phyloP scores from a whole-genome alignment of 2,797 vertebrate genomes.

The Discoglossus pictus region DNA sequence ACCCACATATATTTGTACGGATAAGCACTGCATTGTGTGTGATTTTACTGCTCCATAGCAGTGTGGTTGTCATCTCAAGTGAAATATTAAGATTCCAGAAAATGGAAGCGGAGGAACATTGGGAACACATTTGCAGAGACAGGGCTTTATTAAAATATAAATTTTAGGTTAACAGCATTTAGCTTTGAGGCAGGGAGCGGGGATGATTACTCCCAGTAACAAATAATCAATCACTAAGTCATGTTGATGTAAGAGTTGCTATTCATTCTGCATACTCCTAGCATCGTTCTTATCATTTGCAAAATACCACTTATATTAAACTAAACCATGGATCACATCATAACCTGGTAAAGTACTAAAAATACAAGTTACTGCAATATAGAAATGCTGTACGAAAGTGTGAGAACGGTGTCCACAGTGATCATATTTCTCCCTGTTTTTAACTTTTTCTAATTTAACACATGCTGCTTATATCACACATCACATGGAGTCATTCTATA shows the following conservation, averaged over 20 bases:
- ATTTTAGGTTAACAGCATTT: slow-evolving; percentile 24
- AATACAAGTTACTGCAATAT: no score
- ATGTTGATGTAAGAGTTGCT: not conserved
- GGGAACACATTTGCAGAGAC: slow-evolving; percentile 19
- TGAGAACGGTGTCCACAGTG: no score
- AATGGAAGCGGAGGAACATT: not conserved
- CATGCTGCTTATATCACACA: no score
- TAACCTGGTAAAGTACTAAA: no score
- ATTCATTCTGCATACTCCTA: slow-evolving; percentile 11
- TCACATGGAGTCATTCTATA: no score
- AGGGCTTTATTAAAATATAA: slow-evolving; percentile 12
- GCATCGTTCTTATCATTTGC: slow-evolving; percentile 8
- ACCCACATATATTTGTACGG: no score
- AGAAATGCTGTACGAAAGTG: no score
- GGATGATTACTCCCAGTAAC: slow-evolving; percentile 7
- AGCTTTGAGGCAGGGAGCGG: not conserved
- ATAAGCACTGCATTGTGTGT: no score
- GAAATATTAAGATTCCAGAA: slow-evolving; percentile 9
- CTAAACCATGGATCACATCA: no score
- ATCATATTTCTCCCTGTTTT: no score
- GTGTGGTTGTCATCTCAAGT: slow-evolving; percentile 1
- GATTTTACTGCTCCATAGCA: not conserved
- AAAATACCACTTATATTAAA: not conserved
- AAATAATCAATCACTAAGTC: slow-evolving; percentile 18
- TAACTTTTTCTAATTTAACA: no score